Evolutionary conservation across 2,888 invertebrate species (phyloP).

Genomic region (Microctonus aethiopoides): DNA sequence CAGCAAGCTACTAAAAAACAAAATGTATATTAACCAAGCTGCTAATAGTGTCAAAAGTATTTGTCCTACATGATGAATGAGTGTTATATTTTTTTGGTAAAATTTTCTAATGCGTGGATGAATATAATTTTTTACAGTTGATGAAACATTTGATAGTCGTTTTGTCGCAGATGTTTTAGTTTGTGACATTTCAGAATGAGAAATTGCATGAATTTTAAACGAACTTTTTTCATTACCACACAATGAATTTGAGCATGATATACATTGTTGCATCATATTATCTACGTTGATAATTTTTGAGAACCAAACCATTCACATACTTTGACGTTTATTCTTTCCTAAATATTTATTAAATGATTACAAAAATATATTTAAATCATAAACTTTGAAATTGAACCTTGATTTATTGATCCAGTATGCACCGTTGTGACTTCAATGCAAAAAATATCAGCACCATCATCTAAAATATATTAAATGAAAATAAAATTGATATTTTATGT

Average conservation of each 20-base stretch:
- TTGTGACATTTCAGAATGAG: neutral
- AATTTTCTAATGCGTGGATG: neutral
- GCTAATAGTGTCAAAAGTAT: neutral
- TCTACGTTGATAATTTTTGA: neutral
- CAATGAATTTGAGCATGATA: conserved; percentile 28
- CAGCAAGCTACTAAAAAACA: conserved; percentile 36
- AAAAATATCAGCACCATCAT: neutral
- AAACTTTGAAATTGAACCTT: conserved; percentile 1
- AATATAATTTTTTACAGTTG: neutral
- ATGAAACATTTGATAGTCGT: neutral
- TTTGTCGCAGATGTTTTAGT: neutral
- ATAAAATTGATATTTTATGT: no score
- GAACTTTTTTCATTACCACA: neutral
- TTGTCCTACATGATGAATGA: conserved; percentile 11
- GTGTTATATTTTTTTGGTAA: neutral
- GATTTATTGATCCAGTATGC: neutral
- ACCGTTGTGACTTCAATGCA: neutral
- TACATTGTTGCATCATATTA: conserved; percentile 29
- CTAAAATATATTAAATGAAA: neutral
- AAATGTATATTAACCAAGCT: conserved; percentile 38
- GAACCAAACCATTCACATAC: neutral
- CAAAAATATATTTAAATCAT: neutral
- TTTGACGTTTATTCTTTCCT: neutral
- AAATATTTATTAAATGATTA: neutral
- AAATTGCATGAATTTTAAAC: neutral